phyloP scores from a whole-genome alignment of 2,888 invertebrate species.

The Zhuqinia jingwanae region DNA sequence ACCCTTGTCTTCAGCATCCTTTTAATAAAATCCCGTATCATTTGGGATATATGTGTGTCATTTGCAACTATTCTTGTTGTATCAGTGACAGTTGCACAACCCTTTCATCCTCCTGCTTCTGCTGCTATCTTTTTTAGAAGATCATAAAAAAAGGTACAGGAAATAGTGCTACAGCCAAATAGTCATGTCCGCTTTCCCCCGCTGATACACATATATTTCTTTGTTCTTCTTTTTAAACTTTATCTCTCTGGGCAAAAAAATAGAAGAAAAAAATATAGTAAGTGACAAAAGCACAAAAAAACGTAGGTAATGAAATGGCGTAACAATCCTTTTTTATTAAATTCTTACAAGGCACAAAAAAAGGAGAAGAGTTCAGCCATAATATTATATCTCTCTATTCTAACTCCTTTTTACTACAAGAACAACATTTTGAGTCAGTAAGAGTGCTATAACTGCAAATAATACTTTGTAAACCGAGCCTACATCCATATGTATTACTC shows the following conservation, averaged over 20 bases:
- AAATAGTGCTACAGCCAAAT: background rate
- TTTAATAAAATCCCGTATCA: constrained; percentile 20
- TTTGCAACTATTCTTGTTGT: constrained; percentile 21
- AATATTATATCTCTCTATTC: too few relatives aligned
- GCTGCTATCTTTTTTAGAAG: background rate
- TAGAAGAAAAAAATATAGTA: background rate
- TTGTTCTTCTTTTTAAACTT: background rate
- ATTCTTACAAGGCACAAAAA: constrained; percentile 24
- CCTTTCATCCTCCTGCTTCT: background rate
- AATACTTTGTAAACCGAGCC: background rate
- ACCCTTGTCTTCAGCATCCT: background rate
- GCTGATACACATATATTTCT: background rate
- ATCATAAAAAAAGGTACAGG: constrained; percentile 19
- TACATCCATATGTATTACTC: too few relatives aligned
- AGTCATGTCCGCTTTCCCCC: background rate
- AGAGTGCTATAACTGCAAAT: background rate
- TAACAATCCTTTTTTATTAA: constrained; percentile 42
- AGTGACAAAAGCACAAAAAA: constrained; percentile 43
- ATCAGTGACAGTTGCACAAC: constrained; percentile 42
- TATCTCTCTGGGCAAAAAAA: background rate
- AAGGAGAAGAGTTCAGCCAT: background rate
- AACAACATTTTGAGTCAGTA: background rate
- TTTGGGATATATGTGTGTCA: constrained; percentile 34
- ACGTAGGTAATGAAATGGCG: constrained; percentile 30
- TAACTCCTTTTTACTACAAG: too few relatives aligned